Conservation (phyloP, 2,797 vertebrate species). For the Lophotriccus pileatus region DNA sequence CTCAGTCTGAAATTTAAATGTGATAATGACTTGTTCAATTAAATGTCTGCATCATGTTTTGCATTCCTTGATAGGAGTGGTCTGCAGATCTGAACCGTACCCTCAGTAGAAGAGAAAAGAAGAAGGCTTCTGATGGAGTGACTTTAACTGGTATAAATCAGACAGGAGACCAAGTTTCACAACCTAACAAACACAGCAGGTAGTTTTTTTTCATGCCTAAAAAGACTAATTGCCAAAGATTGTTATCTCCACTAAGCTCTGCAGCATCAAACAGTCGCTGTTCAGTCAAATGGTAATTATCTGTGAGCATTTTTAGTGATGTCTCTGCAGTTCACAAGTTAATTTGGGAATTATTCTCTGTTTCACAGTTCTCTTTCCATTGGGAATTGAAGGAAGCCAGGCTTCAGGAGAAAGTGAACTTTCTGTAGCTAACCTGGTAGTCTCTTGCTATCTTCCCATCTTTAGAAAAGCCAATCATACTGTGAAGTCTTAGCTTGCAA, state of each 20-base stretch:
- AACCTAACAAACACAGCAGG: slow-evolving; percentile 84
- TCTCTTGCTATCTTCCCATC: not conserved
- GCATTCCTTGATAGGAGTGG: slow-evolving; percentile 83
- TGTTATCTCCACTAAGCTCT: not conserved
- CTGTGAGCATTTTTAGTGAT: not conserved
- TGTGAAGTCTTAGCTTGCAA: not conserved
- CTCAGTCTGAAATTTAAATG: not conserved
- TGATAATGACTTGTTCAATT: not conserved
- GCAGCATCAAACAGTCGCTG: not conserved
- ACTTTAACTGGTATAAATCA: slow-evolving; percentile 93
- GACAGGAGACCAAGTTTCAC: slow-evolving; percentile 79
- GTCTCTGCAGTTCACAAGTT: not conserved
- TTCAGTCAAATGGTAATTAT: not conserved
- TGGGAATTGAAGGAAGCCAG: not conserved
- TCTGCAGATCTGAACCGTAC: slow-evolving; percentile 93
- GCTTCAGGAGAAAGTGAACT: not conserved
- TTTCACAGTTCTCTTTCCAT: not conserved
- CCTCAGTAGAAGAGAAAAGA: slow-evolving; percentile 91
- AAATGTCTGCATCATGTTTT: not conserved
- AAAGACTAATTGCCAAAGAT: not conserved
- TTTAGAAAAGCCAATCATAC: not conserved
- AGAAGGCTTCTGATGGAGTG: slow-evolving; percentile 89
- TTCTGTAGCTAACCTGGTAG: not conserved
- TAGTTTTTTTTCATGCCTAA: slow-evolving; percentile 51
- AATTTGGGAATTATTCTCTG: not conserved